Percentiles rank a stretch among this genome's conserved stretches.
These are phyloP conservation scores for Antigone vipio DNA, from an alignment of 2,113 vertebrate species.

Conservation along the genomic window DNA sequence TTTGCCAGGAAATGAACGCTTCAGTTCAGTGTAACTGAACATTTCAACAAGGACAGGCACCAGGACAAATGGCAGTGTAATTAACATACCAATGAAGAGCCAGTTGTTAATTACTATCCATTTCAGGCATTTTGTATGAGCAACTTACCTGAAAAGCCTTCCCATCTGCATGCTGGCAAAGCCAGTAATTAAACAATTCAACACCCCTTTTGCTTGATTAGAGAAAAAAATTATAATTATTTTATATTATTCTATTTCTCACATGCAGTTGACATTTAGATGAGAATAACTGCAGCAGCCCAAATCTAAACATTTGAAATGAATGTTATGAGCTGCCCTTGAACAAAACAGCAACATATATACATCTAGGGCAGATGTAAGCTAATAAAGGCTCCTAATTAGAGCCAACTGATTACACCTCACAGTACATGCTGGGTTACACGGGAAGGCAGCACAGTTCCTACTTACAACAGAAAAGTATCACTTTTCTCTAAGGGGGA, in stretches of 20 bases:
- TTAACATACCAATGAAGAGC: constrained; percentile 44
- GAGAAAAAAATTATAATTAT: constrained; percentile 41
- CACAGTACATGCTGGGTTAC: neutral
- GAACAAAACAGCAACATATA: neutral
- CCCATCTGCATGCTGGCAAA: constrained; percentile 15
- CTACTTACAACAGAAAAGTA: neutral
- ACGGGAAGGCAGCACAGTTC: neutral
- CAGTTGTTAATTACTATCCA: constrained; percentile 30
- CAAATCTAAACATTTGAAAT: neutral
- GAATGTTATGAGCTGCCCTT: neutral
- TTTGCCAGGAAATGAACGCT: constrained; percentile 54
- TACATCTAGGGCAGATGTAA: neutral
- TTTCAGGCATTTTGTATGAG: constrained; percentile 31
- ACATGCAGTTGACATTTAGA: constrained; percentile 6
- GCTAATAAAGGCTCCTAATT: neutral
- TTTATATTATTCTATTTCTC: constrained; percentile 40
- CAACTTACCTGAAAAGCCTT: constrained; percentile 62
- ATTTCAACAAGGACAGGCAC: constrained; percentile 33
- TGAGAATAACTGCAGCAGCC: constrained; percentile 6
- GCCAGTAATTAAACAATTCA: constrained; percentile 62
- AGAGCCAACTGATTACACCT: neutral
- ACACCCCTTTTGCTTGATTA: constrained; percentile 31
- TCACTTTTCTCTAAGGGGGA: neutral
- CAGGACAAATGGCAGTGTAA: constrained; percentile 29
- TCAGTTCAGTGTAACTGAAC: constrained; percentile 29